Evolutionary conservation across 1,140 invertebrate genomes (phyloP).

Genomic region (Cyphomyrmex costatus): DNA sequence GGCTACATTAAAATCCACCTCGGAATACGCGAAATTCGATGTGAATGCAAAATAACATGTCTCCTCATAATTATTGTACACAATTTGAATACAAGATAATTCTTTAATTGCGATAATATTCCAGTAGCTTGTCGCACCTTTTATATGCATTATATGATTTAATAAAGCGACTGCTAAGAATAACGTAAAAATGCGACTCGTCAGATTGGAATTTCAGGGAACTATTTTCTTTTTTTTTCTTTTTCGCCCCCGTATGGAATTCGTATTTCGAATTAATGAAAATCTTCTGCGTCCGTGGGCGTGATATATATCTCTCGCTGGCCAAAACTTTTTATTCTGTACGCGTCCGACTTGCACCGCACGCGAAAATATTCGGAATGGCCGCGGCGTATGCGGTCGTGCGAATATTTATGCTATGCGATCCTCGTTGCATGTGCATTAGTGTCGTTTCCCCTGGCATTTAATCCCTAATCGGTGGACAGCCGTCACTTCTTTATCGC

Average conservation of each 20-base stretch:
- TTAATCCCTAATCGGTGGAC: slow-evolving; percentile 57
- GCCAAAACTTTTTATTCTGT: slow-evolving; percentile 29
- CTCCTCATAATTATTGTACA: slow-evolving; percentile 4
- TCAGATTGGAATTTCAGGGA: not conserved
- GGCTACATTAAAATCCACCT: slow-evolving; percentile 5
- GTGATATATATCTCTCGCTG: not conserved
- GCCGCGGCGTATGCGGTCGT: slow-evolving; percentile 20
- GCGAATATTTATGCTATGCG: slow-evolving; percentile 41
- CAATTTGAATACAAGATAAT: slow-evolving; percentile 31
- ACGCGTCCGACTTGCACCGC: not conserved
- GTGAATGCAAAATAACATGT: slow-evolving; percentile 33
- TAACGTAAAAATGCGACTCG: not conserved
- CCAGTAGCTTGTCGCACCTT: not conserved
- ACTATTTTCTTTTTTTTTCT: not conserved
- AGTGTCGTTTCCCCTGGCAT: slow-evolving; percentile 40
- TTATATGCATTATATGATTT: slow-evolving; percentile 19
- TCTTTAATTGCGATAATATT: slow-evolving; percentile 18
- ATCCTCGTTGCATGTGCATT: slow-evolving; percentile 42
- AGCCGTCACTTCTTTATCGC: slow-evolving; percentile 58
- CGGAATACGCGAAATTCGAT: slow-evolving; percentile 29
- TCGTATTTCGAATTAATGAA: slow-evolving; percentile 45
- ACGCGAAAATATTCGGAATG: slow-evolving; percentile 15
- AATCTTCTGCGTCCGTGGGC: not conserved
- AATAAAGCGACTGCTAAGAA: not conserved
- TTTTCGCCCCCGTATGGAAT: not conserved